Base-by-base conservation (phyloP, 2,888 invertebrate species). In the Drepanosiphum platanoidis region DNA sequence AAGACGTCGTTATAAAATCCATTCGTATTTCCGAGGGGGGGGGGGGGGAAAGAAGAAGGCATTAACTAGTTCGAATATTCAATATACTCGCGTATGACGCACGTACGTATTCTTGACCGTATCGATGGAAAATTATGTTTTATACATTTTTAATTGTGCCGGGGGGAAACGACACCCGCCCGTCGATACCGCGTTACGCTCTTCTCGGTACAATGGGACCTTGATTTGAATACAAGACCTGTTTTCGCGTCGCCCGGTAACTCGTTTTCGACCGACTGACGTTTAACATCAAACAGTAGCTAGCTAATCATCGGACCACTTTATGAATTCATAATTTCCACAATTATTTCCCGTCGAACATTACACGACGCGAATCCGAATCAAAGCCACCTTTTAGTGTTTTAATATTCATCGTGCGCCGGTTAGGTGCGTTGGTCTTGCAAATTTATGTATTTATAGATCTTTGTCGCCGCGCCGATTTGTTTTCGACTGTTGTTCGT, bases 201-300 rank as follows among this genome's bases (percentile, higher is more conserved):
- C 13, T 30, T 78, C 30, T 64, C 39, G 34, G 58, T 30, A 39
- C 3, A 77, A 27, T 2, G 18, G 30, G 64, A 78, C 36, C 39
- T 78, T 39, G 30, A 39, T 77, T 8, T 46, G 18, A 46, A 46
- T 52, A 52, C n/a, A 75, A 75, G 52, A 75, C 78, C 78, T 64
- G 78, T 78, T 78, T n/a, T 78, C 11, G 11, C 11, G 30, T n/a
- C n/a, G n/a, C n/a, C 39, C 3, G 22, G 11, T 77, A 64, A 78
- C 61, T 39, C 64, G 61, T 78, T 78, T 58, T 64, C 64, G 42
- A 27, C 30, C 64, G 42, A 27, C 30, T 78, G 39, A 64, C 64
- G 78, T 78, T 78, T 42, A 39, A 78, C 78, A 78, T 42, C 30
- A 78, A 64, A 78, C 61, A 30, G 78, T 78, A 78, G 64, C 78